Evolutionary conservation across 2,888 invertebrate genomes (phyloP).

Genomic region (Acronicta psi): DNA sequence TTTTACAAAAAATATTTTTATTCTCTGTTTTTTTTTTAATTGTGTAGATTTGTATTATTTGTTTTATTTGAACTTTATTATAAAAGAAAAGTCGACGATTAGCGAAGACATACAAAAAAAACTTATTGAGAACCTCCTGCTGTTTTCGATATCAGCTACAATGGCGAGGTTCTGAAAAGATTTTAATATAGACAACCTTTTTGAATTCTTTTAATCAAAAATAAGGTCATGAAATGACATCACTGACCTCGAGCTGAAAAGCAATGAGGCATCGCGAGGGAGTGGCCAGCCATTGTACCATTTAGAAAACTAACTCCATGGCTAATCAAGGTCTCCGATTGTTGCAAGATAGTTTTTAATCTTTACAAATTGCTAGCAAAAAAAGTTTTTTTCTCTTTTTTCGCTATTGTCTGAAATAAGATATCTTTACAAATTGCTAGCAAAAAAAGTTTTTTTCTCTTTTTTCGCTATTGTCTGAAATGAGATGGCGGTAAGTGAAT

Average conservation of each 20-base stretch:
- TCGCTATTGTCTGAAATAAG: neutral
- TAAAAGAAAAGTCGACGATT: too few relatives aligned
- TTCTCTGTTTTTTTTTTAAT: too few relatives aligned
- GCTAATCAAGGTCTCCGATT: conserved; percentile 33
- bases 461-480: neutral
- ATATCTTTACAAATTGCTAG: conserved; percentile 22
- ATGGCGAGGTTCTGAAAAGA: too few relatives aligned
- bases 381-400: conserved; percentile 8
- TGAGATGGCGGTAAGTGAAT: neutral
- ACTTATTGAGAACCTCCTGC: too few relatives aligned
- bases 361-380: conserved; percentile 21
- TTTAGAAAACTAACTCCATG: conserved; percentile 37
- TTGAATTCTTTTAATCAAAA: conserved; percentile 24
- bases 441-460: conserved; percentile 13
- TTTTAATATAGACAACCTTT: conserved; percentile 5
- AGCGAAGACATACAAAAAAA: too few relatives aligned
- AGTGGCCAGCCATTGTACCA: conserved; percentile 39
- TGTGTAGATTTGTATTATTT: too few relatives aligned
- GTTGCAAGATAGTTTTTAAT: conserved; percentile 36
- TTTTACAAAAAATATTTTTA: too few relatives aligned
- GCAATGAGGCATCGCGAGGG: conserved; percentile 38
- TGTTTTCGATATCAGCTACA: too few relatives aligned
- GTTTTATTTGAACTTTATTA: too few relatives aligned
- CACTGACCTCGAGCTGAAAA: conserved; percentile 47
- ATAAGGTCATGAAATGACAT: conserved; percentile 45